Evolutionary conservation across 2,888 invertebrate genomes (phyloP).

Genomic region (Chloroclystis v-ata): DNA sequence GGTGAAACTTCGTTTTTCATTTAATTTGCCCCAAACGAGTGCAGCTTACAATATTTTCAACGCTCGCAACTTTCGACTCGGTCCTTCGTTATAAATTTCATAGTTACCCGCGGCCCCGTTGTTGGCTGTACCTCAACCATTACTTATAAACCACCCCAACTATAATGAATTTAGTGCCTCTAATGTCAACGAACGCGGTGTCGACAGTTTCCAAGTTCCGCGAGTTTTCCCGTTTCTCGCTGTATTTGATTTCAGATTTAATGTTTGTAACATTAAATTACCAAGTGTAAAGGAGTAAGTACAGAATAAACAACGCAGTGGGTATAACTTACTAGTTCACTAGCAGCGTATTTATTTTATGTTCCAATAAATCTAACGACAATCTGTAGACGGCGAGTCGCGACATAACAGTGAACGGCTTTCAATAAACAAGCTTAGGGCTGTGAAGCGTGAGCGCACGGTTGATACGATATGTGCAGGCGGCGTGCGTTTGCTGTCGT

Average conservation of each 20-base stretch:
- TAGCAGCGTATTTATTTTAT: constrained; percentile 32
- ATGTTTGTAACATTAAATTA: constrained; percentile 2
- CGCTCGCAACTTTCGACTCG: constrained; percentile 66
- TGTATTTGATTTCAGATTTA: constrained; percentile 15
- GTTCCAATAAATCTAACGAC: constrained; percentile 37
- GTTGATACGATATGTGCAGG: constrained; percentile 40
- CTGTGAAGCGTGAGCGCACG: constrained; percentile 51
- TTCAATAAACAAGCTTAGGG: constrained; percentile 58
- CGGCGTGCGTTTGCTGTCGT: constrained; percentile 45
- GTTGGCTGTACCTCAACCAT: constrained; percentile 35
- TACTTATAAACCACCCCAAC: constrained; percentile 36
- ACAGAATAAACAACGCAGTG: constrained; percentile 16
- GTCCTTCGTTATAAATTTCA: constrained; percentile 69
- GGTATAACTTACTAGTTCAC: neutral
- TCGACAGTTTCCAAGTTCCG: constrained; percentile 37
- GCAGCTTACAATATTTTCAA: constrained; percentile 75
- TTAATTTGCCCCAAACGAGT: constrained; percentile 75
- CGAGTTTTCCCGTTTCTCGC: neutral
- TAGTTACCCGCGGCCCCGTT: constrained; percentile 46
- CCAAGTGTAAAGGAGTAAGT: too few species aligned
- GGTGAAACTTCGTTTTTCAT: constrained; percentile 73
- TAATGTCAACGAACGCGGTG: constrained; percentile 40
- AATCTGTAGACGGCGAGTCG: constrained; percentile 34
- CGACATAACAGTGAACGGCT: constrained; percentile 42
- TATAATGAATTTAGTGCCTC: constrained; percentile 44